Conservation (phyloP, 2,888 invertebrate genomes). For the Agrilus cyanescens region DNA sequence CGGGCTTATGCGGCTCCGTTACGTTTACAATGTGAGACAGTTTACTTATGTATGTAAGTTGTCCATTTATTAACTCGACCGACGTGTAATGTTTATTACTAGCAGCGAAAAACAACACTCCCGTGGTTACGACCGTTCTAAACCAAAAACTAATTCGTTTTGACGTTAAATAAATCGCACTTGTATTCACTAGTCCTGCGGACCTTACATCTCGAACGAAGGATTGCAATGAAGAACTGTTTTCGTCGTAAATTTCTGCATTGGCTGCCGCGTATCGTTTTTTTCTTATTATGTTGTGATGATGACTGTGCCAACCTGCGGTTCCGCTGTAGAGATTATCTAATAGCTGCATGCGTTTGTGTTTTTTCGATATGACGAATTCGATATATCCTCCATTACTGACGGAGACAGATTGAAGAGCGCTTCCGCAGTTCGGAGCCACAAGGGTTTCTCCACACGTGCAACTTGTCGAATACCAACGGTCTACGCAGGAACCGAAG, state of each 20-base stretch:
- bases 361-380: slow-evolving; percentile 70
- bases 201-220: slow-evolving; percentile 12
- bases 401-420: slow-evolving; percentile 69
- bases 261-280: slow-evolving; percentile 23
- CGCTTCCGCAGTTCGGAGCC: slow-evolving; percentile 68
- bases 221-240: neutral
- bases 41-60: slow-evolving; percentile 68
- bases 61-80: slow-evolving; percentile 64
- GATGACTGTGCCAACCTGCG: slow-evolving; percentile 49
- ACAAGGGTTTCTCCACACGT: slow-evolving; percentile 56
- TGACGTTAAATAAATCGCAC: slow-evolving; percentile 16
- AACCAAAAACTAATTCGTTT: slow-evolving; percentile 73
- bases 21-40: slow-evolving; percentile 71
- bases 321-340: slow-evolving; percentile 66
- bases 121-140: slow-evolving; percentile 65
- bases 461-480: slow-evolving; percentile 68
- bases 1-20: slow-evolving; percentile 52
- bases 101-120: slow-evolving; percentile 74
- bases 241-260: slow-evolving; percentile 4
- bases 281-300: slow-evolving; percentile 20
- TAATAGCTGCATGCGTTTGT: slow-evolving; percentile 74
- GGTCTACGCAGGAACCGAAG: slow-evolving; percentile 65
- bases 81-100: slow-evolving; percentile 80
- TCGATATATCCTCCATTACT: slow-evolving; percentile 67
- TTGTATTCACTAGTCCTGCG: slow-evolving; percentile 12